A percentile compares a stretch with the other conserved stretches of the same genome.
Evolutionary conservation across 2,797 vertebrate genomes (phyloP).

Genomic region (Syngnathus acus): DNA sequence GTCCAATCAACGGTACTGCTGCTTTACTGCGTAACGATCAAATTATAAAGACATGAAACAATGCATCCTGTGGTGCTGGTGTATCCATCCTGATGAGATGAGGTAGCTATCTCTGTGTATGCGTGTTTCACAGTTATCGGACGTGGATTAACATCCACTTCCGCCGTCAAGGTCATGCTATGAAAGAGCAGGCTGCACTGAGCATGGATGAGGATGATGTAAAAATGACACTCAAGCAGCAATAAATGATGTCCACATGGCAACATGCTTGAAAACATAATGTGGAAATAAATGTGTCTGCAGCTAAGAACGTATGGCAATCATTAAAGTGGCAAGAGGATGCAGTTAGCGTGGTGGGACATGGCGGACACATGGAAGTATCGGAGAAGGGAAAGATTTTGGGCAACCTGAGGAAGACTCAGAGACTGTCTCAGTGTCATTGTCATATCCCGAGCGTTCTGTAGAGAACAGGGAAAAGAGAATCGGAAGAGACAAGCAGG

Average conservation of each 20-base stretch:
- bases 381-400: constrained; percentile 67
- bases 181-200: constrained; percentile 21
- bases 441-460: constrained; percentile 95
- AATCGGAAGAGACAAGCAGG: constrained; percentile 67
- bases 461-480: constrained; percentile 82
- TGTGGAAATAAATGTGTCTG: constrained; percentile 22
- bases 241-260: constrained; percentile 19
- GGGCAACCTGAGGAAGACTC: constrained; percentile 90
- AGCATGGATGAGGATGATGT: constrained; percentile 7
- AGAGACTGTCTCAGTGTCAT: constrained; percentile 90
- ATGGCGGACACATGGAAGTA: constrained; percentile 57
- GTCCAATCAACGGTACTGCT: neutral
- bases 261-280: constrained; percentile 49
- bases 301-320: constrained; percentile 41
- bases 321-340: constrained; percentile 53
- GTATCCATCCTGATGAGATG: neutral
- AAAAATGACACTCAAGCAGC: constrained; percentile 15
- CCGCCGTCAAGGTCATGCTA: constrained; percentile 35
- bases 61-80: neutral
- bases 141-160: neutral
- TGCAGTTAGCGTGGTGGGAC: constrained; percentile 53
- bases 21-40: neutral
- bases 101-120: neutral
- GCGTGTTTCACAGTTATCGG: neutral
- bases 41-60: constrained; percentile 1